Conservation (phyloP, 2,797 vertebrate species). For the Vireo griseus region DNA sequence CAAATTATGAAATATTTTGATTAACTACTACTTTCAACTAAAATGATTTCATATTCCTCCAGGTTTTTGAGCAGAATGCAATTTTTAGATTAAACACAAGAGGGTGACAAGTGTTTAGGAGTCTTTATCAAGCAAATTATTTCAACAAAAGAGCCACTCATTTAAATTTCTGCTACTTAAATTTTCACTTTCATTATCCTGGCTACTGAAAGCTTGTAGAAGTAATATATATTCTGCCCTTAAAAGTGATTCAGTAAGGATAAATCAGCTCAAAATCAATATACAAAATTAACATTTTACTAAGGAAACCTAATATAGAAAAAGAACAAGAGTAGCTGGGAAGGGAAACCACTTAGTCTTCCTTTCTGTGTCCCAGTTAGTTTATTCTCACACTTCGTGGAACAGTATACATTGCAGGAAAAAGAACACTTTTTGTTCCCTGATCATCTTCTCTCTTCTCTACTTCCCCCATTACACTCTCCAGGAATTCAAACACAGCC, state of each 20-base stretch:
- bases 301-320: not conserved
- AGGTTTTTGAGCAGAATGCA: not conserved
- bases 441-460: not conserved
- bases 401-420: not conserved
- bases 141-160: not conserved
- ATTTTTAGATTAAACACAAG: conserved; percentile 45
- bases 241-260: not conserved
- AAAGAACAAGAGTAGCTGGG: not conserved
- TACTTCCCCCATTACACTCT: not conserved
- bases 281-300: not conserved
- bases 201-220: not conserved
- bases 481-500: not conserved
- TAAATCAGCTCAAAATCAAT: not conserved
- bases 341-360: not conserved
- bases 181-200: not conserved
- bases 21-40: not conserved
- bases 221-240: not conserved
- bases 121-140: not conserved
- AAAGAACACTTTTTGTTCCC: not conserved
- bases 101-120: conserved; percentile 28
- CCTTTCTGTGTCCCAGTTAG: not conserved
- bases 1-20: not conserved
- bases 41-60: not conserved
- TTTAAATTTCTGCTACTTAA: not conserved
- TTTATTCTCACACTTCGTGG: not conserved